Evolutionary conservation across 2,888 invertebrate genomes (phyloP), one percentile per base, ranked within the genome.

Genomic region (Pegoplata infirma): DNA sequence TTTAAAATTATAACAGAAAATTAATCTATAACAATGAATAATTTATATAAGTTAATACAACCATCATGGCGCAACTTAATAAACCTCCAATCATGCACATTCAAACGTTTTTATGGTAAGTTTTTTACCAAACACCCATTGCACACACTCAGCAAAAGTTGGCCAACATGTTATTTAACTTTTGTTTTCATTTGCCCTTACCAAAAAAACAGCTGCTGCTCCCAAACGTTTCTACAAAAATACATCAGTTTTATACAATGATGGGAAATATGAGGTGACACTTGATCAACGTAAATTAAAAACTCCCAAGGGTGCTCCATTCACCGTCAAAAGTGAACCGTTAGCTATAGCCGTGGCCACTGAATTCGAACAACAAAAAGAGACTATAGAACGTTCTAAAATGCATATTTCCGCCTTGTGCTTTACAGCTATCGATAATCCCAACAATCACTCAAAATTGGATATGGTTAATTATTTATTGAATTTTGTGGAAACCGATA

Each of bases 361-460:
- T 25, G 99, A 99, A 91, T 99, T 99, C 97, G 95, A 96, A 84
- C 91, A 94, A 5, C 98, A 99, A 88, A 92, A 92, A 80, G 93
- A 95, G 23, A 90, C 91, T 66, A 94, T 99, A 81, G 90, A 94
- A 76, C 93, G 92, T 83, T 93, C 94, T 56, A 92, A 92, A 44
- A 98, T 98, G 98, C 97, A 98, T 90, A 90, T 98, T 94, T 98
- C 97, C 10, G 94, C 96, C 1, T 90, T 99, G 32, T 95, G 96
- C 85, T 98, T 96, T 85, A 98, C 97, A 19, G 94, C 94, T 25
- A 90, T 97, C 78, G 99, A 99, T 88, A 99, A 99, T 91, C 98
- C 98, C 5, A 94, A 95, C 82, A 93, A 94, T 83, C 91, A 94
- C 77, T 94, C 92, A 3, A 93, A 94, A 86, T 91, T 93, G 82